Conservation (phyloP, 2,888 invertebrate genomes). For the Melanophora roralis region DNA sequence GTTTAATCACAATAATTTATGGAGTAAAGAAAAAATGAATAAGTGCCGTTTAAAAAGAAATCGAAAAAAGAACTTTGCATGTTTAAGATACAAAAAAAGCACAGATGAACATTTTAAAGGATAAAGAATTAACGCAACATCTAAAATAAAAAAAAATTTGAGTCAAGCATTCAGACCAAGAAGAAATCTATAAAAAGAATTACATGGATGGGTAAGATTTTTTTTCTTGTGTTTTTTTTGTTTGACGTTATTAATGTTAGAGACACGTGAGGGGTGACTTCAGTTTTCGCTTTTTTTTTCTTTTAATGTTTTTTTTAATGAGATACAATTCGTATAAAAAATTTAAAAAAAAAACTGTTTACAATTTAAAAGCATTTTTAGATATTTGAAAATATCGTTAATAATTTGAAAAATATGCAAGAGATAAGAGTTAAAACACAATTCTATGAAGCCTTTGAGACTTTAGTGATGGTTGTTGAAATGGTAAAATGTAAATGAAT, state of each 20-base stretch:
- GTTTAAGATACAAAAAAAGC: conserved; percentile 58
- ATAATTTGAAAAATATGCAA: conserved; percentile 76
- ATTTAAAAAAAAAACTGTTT: conserved; percentile 33
- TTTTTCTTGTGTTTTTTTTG: conserved; percentile 19
- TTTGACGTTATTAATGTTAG: conserved; percentile 35
- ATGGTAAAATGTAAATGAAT: conserved; percentile 9
- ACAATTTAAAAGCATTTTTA: conserved; percentile 59
- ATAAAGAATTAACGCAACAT: conserved; percentile 46
- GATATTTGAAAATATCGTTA: conserved; percentile 62
- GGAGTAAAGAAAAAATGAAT: conserved; percentile 34
- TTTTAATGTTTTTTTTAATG: conserved; percentile 32
- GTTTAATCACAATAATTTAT: conserved; percentile 59
- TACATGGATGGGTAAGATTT: conserved; percentile 41
- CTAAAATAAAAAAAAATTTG: conserved; percentile 35
- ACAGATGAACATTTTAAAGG: conserved; percentile 64
- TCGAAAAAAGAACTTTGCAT: conserved; percentile 66
- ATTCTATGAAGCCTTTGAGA: conserved; percentile 49
- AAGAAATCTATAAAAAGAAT: conserved; percentile 25
- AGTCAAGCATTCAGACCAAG: conserved; percentile 30
- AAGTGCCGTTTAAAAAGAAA: conserved; percentile 39
- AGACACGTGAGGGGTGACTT: conserved; percentile 58
- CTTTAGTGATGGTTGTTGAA: conserved; percentile 2
- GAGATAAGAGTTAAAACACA: conserved; percentile 57
- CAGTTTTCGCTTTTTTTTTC: background rate
- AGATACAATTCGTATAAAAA: conserved; percentile 33